These are phyloP conservation scores for Coreoperca whiteheadi DNA, from an alignment of 2,113 vertebrate species.

Conservation along the genomic window DNA sequence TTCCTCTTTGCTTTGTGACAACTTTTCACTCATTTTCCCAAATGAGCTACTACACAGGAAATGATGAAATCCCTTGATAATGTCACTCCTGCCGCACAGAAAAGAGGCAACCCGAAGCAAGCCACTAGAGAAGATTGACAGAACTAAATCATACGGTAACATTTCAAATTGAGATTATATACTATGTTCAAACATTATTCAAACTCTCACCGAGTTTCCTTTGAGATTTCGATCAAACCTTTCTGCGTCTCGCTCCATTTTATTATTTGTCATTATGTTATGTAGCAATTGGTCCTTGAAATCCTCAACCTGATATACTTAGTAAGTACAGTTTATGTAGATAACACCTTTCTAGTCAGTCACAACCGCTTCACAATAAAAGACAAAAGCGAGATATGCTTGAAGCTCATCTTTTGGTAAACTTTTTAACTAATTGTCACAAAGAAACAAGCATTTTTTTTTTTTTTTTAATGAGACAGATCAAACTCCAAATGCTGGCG, in stretches of 20 bases:
- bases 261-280: neutral
- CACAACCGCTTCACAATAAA: neutral
- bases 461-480: neutral
- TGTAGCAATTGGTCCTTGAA: neutral
- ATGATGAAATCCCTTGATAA: slow-evolving; percentile 60
- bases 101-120: slow-evolving; percentile 28
- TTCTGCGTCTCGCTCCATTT: neutral
- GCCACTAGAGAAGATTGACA: neutral
- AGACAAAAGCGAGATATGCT: neutral
- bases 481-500: neutral
- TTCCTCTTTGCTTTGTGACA: slow-evolving; percentile 40
- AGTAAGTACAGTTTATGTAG: neutral
- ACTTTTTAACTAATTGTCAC: neutral
- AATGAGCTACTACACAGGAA: slow-evolving; percentile 48
- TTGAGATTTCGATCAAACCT: neutral
- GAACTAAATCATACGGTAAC: slow-evolving; percentile 9
- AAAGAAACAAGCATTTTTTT: too few relatives aligned
- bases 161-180: neutral
- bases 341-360: neutral
- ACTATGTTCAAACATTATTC: slow-evolving; percentile 5
- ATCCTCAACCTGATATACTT: neutral
- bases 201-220: neutral
- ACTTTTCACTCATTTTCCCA: slow-evolving; percentile 43
- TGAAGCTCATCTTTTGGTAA: neutral
- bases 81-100: slow-evolving; percentile 34